Base-by-base conservation (phyloP, 2,888 invertebrate genomes). In the Diarsia rubi region DNA sequence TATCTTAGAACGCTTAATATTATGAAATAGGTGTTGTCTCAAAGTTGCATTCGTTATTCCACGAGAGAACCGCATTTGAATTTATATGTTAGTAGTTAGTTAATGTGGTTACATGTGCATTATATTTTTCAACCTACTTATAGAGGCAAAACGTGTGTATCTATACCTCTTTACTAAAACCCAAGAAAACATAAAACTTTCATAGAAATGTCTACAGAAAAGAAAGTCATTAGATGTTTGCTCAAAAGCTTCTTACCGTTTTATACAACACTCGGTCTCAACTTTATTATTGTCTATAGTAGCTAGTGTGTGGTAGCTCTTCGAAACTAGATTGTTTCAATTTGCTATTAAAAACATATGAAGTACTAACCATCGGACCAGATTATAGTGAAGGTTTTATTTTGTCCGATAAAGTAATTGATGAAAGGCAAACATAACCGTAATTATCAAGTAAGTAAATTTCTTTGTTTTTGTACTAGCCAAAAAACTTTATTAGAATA, bases 241-340 rank as follows among this genome's bases (percentile, higher is more conserved):
- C 47, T 79, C 45, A 47, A 65, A 60, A 65, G n/a, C 45, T 67
- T 47, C 44, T 59, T 63, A 27, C 1, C 21, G 16, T 45, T 75
- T 76, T 81, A 65, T 66, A 64, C 16, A 69, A 72, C 45, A 69
- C 49, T 69, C 52, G 47, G 73, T 66, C 57, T 31, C 66, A 47
- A 54, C 16, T 62, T 65, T 42, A 37, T 69, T 67, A 59, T 67
- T 77, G 16, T 45, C 68, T 44, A 5, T 27, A 45, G 42, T 12
- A 9, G 8, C 37, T 37, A 37, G 5, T 37, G 8, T 8, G 6
- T 37, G 8, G 8, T 37, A 69, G 52, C 3, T 59, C 45, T 27
- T 64, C 8, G 42, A 44, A 66, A 4, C 2, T 44, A 75, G 42
- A 21, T 49, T 45, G 4, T 19, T 68, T 68, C 14, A 54, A 64